These are phyloP conservation scores for Panagrolaimus sp. DNA, from an alignment of 1,140 invertebrate genomes.

Conservation along the genomic window DNA sequence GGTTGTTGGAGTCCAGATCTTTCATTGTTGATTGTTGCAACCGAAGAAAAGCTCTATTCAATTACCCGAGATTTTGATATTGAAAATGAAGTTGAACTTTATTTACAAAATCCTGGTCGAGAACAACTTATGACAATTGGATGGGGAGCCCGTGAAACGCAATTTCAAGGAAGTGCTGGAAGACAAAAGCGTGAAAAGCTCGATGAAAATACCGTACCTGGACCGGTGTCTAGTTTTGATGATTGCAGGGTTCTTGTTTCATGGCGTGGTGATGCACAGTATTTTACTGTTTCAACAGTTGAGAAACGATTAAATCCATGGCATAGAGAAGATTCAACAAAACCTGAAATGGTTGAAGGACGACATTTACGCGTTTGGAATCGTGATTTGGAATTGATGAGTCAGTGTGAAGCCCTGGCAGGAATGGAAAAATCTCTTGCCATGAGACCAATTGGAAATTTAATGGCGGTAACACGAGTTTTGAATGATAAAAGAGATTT, in stretches of 20 bases:
- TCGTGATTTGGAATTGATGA: slow-evolving; percentile 70
- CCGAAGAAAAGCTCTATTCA: slow-evolving; percentile 63
- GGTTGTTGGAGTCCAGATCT: slow-evolving; percentile 69
- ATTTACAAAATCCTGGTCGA: slow-evolving; percentile 67
- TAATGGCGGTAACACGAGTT: slow-evolving; percentile 71
- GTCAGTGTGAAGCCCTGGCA: slow-evolving; percentile 69
- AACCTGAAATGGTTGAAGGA: slow-evolving; percentile 31
- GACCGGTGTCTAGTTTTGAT: slow-evolving; percentile 57
- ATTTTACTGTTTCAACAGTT: slow-evolving; percentile 73
- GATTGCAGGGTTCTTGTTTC: slow-evolving; percentile 66
- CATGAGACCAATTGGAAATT: slow-evolving; percentile 75
- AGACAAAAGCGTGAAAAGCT: slow-evolving; percentile 70
- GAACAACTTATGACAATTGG: neutral
- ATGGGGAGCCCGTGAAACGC: slow-evolving; percentile 61
- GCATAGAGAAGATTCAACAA: neutral
- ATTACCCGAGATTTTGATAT: slow-evolving; percentile 61
- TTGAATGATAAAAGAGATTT: slow-evolving; percentile 62
- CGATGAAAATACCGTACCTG: slow-evolving; percentile 59
- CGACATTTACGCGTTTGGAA: slow-evolving; percentile 71
- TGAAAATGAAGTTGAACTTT: slow-evolving; percentile 15
- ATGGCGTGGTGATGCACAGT: slow-evolving; percentile 77
- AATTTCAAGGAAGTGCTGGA: slow-evolving; percentile 84
- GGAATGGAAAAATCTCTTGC: slow-evolving; percentile 69
- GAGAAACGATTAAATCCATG: slow-evolving; percentile 42
- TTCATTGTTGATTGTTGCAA: slow-evolving; percentile 66